A percentile compares a stretch with the other conserved stretches of the same genome.
Evolutionary conservation across 2,888 invertebrate genomes (phyloP).

Genomic region (Helicoverpa assulta): DNA sequence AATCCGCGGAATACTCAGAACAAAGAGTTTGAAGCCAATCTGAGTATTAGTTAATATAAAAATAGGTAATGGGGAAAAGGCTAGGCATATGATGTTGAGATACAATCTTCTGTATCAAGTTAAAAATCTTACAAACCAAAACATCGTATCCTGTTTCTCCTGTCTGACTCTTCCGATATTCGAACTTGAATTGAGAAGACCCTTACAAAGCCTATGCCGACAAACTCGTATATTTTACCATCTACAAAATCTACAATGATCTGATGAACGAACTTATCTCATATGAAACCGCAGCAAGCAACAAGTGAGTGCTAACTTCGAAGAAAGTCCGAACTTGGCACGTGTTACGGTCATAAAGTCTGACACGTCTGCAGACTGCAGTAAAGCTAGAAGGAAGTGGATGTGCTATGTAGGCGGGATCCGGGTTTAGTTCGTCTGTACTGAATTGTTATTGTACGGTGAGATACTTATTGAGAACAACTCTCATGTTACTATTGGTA

Average conservation of each 20-base stretch:
- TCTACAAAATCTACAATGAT: background rate
- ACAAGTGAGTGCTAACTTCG: slow-evolving; percentile 13
- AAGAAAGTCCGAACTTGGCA: slow-evolving; percentile 32
- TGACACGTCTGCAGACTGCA: slow-evolving; percentile 14
- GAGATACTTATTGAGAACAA: background rate
- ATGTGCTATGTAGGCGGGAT: slow-evolving; percentile 34
- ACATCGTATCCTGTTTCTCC: too few species aligned
- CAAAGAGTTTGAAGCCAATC: too few species aligned
- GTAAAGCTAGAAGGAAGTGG: slow-evolving; percentile 27
- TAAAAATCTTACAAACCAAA: too few species aligned
- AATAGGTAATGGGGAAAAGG: too few species aligned
- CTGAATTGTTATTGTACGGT: slow-evolving; percentile 26
- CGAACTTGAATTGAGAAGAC: too few species aligned
- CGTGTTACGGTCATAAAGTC: slow-evolving; percentile 34
- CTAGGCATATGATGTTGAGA: too few species aligned
- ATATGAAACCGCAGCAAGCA: background rate
- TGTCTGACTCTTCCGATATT: too few species aligned
- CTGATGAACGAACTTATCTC: background rate
- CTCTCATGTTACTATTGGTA: too few species aligned
- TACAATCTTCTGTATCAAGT: too few species aligned
- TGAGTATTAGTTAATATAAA: too few species aligned
- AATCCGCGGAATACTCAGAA: too few species aligned
- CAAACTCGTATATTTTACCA: background rate
- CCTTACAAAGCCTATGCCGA: background rate
- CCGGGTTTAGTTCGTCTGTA: slow-evolving; percentile 26